These are phyloP conservation scores for Siniperca chuatsi DNA, from an alignment of 2,113 vertebrate genomes.

Conservation along the genomic window DNA sequence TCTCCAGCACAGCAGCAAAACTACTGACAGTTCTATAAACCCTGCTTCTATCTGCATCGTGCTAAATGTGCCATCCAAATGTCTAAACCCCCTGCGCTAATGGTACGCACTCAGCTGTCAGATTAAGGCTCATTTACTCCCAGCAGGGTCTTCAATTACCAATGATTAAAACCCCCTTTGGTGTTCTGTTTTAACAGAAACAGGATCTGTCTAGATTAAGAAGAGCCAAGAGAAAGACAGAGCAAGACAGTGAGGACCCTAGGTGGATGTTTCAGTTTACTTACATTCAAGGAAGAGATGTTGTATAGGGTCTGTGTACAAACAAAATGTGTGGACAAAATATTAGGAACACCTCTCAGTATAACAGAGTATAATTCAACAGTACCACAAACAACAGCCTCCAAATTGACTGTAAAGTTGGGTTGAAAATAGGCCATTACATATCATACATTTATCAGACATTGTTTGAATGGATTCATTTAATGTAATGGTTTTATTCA, in stretches of 20 bases:
- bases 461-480: background rate
- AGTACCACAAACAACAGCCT: background rate
- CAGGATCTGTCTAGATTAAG: slow-evolving; percentile 57
- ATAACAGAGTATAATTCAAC: background rate
- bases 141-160: slow-evolving; percentile 83
- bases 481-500: background rate
- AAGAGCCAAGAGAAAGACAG: slow-evolving; percentile 19
- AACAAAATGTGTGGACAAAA: background rate
- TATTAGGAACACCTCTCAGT: background rate
- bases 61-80: slow-evolving; percentile 57
- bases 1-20: background rate
- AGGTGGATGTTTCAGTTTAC: slow-evolving; percentile 18
- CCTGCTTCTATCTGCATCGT: slow-evolving; percentile 40
- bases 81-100: slow-evolving; percentile 66
- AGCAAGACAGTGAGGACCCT: background rate
- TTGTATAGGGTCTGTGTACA: background rate
- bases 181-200: slow-evolving; percentile 64
- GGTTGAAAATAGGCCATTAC: background rate
- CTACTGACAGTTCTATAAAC: slow-evolving; percentile 50
- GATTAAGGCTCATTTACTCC: slow-evolving; percentile 82
- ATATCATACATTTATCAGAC: background rate
- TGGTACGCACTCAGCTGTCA: slow-evolving; percentile 75
- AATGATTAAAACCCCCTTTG: slow-evolving; percentile 77
- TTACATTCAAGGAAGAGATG: background rate
- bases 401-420: background rate